Evolutionary conservation across 2,113 vertebrate species (phyloP).

Genomic region (Ammodytes dubius): DNA sequence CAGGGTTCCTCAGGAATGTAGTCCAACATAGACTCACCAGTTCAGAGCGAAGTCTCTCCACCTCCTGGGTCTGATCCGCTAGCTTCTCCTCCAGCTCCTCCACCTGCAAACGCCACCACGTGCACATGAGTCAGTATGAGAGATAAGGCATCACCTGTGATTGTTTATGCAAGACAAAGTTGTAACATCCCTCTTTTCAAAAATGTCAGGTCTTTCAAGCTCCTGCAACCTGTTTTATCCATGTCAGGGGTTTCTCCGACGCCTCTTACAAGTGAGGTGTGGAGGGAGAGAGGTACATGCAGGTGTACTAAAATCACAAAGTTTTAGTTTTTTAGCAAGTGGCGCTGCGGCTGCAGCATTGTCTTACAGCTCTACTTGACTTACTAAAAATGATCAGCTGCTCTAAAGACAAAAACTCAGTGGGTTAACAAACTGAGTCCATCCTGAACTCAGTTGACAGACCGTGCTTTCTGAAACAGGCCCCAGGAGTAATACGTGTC

Average conservation of each 20-base stretch:
- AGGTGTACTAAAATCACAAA: background rate
- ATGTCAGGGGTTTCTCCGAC: too few species aligned
- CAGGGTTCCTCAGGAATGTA: conserved; percentile 47
- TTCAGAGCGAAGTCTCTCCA: conserved; percentile 89
- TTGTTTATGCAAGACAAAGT: background rate
- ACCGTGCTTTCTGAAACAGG: too few species aligned
- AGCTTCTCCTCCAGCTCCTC: conserved; percentile 91
- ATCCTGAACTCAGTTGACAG: too few species aligned
- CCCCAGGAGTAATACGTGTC: too few species aligned
- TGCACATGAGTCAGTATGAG: background rate
- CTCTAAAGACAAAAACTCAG: too few species aligned
- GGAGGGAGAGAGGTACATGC: background rate
- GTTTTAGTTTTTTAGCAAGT: too few species aligned
- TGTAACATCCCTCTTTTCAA: background rate
- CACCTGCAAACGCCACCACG: conserved; percentile 80
- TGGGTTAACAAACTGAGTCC: too few species aligned
- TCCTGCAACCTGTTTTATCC: too few species aligned
- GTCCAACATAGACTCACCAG: conserved; percentile 81
- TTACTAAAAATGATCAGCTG: too few species aligned
- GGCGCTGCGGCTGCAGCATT: too few species aligned
- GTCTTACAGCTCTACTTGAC: too few species aligned
- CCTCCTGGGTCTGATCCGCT: conserved; percentile 89
- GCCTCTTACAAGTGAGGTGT: too few species aligned
- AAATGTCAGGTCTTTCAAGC: background rate
- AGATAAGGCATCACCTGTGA: background rate